phyloP scores from a whole-genome alignment of 1,140 invertebrate genomes.

The Drosophila kurseongensis region DNA sequence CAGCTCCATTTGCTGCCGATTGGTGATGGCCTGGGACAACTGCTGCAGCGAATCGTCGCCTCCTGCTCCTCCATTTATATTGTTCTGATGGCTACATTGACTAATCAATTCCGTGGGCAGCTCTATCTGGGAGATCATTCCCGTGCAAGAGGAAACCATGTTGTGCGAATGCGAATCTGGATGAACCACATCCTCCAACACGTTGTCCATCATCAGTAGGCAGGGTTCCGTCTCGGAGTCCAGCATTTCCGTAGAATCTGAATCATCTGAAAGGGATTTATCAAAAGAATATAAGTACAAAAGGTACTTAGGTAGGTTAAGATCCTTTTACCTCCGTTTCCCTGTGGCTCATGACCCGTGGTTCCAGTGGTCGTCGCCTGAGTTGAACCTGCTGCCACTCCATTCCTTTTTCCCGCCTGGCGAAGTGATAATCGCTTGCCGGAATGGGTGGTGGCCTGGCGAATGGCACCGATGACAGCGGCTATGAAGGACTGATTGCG shows the following conservation, averaged over 20 bases:
- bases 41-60: slow-evolving; percentile 88
- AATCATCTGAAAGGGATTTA: slow-evolving; percentile 53
- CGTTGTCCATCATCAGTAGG: slow-evolving; percentile 90
- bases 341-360: slow-evolving; percentile 47
- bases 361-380: slow-evolving; percentile 11
- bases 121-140: slow-evolving; percentile 83
- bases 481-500: slow-evolving; percentile 88
- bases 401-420: slow-evolving; percentile 54
- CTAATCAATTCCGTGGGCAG: slow-evolving; percentile 77
- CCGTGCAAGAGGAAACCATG: slow-evolving; percentile 87
- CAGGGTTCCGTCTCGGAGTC: slow-evolving; percentile 92
- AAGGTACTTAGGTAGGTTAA: too few species aligned
- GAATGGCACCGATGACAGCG: slow-evolving; percentile 89
- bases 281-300: background rate
- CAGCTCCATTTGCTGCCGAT: slow-evolving; percentile 86
- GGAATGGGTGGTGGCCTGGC: slow-evolving; percentile 86
- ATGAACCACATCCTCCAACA: slow-evolving; percentile 88
- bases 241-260: slow-evolving; percentile 88
- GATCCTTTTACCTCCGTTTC: slow-evolving; percentile 43
- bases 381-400: slow-evolving; percentile 8
- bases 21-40: slow-evolving; percentile 88
- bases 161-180: slow-evolving; percentile 89
- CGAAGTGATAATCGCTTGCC: slow-evolving; percentile 74
- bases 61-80: slow-evolving; percentile 46
- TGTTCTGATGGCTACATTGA: slow-evolving; percentile 65